These are phyloP conservation scores for Trichopoda pennipes DNA, from an alignment of 2,888 invertebrate genomes.

Conservation along the genomic window DNA sequence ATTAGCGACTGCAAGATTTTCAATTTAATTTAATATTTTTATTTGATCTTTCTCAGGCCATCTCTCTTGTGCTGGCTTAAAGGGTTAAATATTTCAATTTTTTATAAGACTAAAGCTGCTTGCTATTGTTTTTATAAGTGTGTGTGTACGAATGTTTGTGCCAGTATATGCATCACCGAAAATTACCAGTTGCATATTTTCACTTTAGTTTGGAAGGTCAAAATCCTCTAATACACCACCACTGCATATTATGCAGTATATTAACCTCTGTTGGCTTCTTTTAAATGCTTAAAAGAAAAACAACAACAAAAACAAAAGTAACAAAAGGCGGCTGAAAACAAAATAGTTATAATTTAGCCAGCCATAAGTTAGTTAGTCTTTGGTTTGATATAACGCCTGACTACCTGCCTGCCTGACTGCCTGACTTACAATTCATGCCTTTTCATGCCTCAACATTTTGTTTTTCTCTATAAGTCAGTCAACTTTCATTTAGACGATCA, in stretches of 20 bases:
- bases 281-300: background rate
- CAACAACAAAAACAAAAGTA: conserved; percentile 26
- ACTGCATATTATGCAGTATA: conserved; percentile 62
- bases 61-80: background rate
- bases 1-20: background rate
- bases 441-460: conserved; percentile 39
- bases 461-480: conserved; percentile 73
- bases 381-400: conserved; percentile 11
- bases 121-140: background rate
- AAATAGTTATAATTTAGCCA: conserved; percentile 60
- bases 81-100: background rate
- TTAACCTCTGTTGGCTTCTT: conserved; percentile 49
- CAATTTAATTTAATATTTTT: background rate
- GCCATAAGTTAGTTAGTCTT: conserved; percentile 31
- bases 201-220: conserved; percentile 74
- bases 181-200: conserved; percentile 72
- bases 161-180: conserved; percentile 19
- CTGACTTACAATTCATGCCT: conserved; percentile 10
- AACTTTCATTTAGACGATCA: conserved; percentile 73
- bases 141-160: background rate
- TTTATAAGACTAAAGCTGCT: background rate
- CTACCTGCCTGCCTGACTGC: conserved; percentile 1
- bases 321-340: conserved; percentile 19
- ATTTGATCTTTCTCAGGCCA: too few relatives aligned
- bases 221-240: conserved; percentile 72